Conservation (phyloP, 2,888 invertebrate genomes). For the Leptinotarsa rubiginosa region DNA sequence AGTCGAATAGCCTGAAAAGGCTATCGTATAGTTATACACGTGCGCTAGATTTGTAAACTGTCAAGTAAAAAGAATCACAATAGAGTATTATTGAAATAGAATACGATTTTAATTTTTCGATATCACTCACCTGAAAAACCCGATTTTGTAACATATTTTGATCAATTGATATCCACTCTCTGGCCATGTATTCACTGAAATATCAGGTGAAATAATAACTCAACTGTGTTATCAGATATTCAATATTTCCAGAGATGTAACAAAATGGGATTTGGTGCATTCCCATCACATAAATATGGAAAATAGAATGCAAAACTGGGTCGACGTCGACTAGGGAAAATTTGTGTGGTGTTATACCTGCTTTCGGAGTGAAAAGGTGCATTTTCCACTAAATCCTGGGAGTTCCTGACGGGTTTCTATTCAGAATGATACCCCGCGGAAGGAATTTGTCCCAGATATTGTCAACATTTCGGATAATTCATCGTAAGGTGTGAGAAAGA, state of each 20-base stretch:
- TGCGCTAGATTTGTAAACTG: no score
- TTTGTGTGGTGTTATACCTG: slow-evolving; percentile 3
- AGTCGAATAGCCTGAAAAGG: no score
- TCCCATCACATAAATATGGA: slow-evolving; percentile 23
- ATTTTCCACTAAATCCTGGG: slow-evolving; percentile 17
- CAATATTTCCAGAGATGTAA: slow-evolving; percentile 6
- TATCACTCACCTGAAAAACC: not conserved
- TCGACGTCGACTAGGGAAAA: not conserved
- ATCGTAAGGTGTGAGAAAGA: not conserved
- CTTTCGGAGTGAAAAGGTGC: not conserved
- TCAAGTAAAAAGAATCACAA: no score
- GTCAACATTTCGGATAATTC: not conserved
- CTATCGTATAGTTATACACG: no score
- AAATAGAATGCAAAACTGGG: slow-evolving; percentile 10
- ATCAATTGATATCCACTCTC: not conserved
- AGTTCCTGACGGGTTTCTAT: slow-evolving; percentile 18
- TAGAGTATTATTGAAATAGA: no score
- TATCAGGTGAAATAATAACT: not conserved
- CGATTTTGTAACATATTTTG: not conserved
- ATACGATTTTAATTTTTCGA: no score
- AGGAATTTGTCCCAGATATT: slow-evolving; percentile 5
- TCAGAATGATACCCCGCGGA: not conserved
- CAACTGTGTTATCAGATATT: not conserved
- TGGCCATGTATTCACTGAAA: not conserved
- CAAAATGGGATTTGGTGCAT: slow-evolving; percentile 16